Percentiles rank a stretch among this genome's conserved stretches.
These are phyloP conservation scores for Brachystomella parvula DNA, from an alignment of 1,140 invertebrate species.

Conservation along the genomic window DNA sequence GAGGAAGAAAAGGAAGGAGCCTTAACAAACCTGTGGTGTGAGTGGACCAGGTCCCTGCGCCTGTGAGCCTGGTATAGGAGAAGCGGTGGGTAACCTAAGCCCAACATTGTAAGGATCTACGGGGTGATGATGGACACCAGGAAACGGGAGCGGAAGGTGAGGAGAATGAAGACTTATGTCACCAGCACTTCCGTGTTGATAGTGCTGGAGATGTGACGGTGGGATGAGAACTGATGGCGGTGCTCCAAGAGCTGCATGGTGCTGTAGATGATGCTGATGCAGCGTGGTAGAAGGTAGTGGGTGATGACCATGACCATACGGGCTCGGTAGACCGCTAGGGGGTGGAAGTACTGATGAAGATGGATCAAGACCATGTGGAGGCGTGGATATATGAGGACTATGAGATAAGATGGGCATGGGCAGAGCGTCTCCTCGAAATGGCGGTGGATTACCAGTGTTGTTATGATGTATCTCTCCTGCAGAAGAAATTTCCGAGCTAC, in stretches of 20 bases:
- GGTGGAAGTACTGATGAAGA: neutral
- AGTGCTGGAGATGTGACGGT: slow-evolving; percentile 17
- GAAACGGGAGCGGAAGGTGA: slow-evolving; percentile 7
- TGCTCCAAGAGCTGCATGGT: slow-evolving; percentile 9
- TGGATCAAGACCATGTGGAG: neutral
- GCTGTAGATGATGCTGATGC: slow-evolving; percentile 16
- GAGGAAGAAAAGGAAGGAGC: neutral
- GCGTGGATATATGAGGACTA: neutral
- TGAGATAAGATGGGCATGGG: neutral
- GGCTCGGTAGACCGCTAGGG: neutral
- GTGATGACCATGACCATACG: neutral
- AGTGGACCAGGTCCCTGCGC: slow-evolving; percentile 40
- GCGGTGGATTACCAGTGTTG: neutral
- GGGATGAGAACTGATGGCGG: slow-evolving; percentile 1
- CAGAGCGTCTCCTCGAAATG: neutral
- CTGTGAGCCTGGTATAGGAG: slow-evolving; percentile 16
- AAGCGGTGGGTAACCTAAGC: slow-evolving; percentile 29
- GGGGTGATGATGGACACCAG: neutral
- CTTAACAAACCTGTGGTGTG: slow-evolving; percentile 46
- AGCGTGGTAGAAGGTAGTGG: slow-evolving; percentile 15
- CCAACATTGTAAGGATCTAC: slow-evolving; percentile 22
- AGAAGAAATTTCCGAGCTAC: neutral
- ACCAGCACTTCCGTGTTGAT: neutral
- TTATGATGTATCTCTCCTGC: neutral
- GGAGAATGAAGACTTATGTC: slow-evolving; percentile 9